Conservation (phyloP, 2,797 vertebrate genomes). For the Anas capensis region DNA sequence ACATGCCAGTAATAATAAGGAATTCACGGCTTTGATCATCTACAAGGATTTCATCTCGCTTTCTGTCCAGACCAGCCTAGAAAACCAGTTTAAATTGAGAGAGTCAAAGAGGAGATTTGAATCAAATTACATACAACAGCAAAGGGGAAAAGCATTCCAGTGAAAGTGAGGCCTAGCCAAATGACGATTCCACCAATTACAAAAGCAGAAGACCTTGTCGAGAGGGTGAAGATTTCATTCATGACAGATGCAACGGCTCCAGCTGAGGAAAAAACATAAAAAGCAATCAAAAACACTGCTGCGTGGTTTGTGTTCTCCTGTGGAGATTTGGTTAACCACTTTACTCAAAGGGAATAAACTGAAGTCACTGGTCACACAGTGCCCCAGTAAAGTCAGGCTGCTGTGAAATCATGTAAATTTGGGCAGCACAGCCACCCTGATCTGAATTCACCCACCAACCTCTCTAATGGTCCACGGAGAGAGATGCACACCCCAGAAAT, state of each 20-base stretch:
- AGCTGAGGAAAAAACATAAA: slow-evolving; percentile 74
- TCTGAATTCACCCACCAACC: not conserved
- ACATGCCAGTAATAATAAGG: not conserved
- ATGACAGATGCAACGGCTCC: slow-evolving; percentile 87
- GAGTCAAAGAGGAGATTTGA: not conserved
- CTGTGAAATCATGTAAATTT: not conserved
- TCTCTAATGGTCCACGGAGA: not conserved
- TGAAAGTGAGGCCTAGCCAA: slow-evolving; percentile 89
- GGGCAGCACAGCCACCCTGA: not conserved
- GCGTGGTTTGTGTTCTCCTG: not conserved
- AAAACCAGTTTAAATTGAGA: not conserved
- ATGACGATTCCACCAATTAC: slow-evolving; percentile 86
- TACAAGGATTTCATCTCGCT: not conserved
- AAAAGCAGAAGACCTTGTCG: slow-evolving; percentile 86
- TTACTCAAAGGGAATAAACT: not conserved
- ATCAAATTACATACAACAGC: slow-evolving; percentile 80
- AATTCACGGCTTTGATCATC: not conserved
- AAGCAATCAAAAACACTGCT: not conserved
- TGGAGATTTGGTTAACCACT: not conserved
- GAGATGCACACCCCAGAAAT: not conserved
- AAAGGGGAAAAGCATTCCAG: slow-evolving; percentile 90
- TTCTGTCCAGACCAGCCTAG: not conserved
- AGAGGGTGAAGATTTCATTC: slow-evolving; percentile 92
- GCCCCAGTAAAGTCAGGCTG: not conserved
- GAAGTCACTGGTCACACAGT: not conserved